Evolutionary conservation across 2,888 invertebrate genomes (phyloP), one percentile per base, ranked within the genome.

Genomic region (Amphipoea lucens): DNA sequence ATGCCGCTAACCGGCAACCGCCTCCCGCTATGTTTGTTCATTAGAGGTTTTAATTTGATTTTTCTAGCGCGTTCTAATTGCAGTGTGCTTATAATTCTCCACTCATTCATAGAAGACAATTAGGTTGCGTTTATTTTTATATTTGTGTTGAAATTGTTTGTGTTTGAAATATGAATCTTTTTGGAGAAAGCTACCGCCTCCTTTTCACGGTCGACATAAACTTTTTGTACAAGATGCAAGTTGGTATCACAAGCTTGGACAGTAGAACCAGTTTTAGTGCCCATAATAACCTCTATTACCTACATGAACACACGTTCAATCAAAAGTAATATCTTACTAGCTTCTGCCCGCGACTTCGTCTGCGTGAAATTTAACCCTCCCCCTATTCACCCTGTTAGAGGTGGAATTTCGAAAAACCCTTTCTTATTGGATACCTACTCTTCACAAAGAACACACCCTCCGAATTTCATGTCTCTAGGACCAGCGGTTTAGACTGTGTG

Each of bases 61-160:
- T 96, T 96, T 96, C 96, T 96, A 96, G 95, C 95, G 92, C 95
- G 91, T 94, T 94, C 95, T 96, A 96, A 96, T 96, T 96, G 96
- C 95, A 90, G 85, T 88, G 88, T 91, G 92, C 92, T 95, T 92
- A 95, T 95, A 95, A 95, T 95, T 95, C 92, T 91, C 92, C 83
- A 92, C 94, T 93, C 94, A 95, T 95, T 95, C 93, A 92, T 91
- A 92, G 89, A 85, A 88, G 86, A 93, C 93, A 95, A 95, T 95
- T 94, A 93, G 92, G 91, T 91, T 85, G 83, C 84, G 84, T 92
- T 92, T 92, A 91, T 92, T 91, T 90, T 89, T 81, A 78, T 14
- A 68, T 29, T 82, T 84, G 51, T 72, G 78, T 70, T 84, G 74
- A 78, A 85, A 76, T 77, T 80, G 29, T 84, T 77, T 83, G 62